Percentiles rank a stretch among this genome's conserved stretches.
phyloP scores from a whole-genome alignment of 1,140 invertebrate species.

The Aphaenogaster rudis region DNA sequence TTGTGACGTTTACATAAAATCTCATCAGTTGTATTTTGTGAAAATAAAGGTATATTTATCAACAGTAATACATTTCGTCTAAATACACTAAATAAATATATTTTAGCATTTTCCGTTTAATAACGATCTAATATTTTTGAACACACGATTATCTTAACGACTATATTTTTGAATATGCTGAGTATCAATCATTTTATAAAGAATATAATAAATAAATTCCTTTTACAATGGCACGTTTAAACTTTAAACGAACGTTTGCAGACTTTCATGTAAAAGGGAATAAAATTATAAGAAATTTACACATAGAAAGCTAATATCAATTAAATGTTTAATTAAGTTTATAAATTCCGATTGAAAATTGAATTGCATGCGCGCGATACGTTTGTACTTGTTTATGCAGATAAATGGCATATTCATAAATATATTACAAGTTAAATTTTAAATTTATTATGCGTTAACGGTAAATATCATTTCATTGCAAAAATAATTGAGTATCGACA shows the following conservation, averaged over 20 bases:
- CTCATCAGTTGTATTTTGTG: not conserved
- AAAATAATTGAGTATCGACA: conserved; percentile 46
- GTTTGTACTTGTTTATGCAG: not conserved
- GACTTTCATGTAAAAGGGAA: not conserved
- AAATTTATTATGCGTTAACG: conserved; percentile 12
- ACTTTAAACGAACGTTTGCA: not conserved
- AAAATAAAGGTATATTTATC: conserved; percentile 56
- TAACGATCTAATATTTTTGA: conserved; percentile 15
- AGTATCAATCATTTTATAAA: not conserved
- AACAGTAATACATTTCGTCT: conserved; percentile 21
- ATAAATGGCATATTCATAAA: not conserved
- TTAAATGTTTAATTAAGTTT: not conserved
- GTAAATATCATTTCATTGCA: conserved; percentile 20
- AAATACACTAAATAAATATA: conserved; percentile 29
- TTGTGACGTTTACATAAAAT: not conserved
- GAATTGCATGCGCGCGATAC: not conserved
- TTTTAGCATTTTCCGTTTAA: not conserved
- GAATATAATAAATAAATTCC: not conserved
- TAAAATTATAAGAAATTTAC: not conserved
- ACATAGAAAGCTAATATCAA: not conserved
- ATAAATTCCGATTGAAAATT: not conserved
- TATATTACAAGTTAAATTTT: conserved; percentile 10
- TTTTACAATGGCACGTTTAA: not conserved
- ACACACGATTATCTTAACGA: not conserved
- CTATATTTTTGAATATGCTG: conserved; percentile 17